Evolutionary conservation across 2,888 invertebrate genomes (phyloP).

Genomic region (Apodemia hepburni): DNA sequence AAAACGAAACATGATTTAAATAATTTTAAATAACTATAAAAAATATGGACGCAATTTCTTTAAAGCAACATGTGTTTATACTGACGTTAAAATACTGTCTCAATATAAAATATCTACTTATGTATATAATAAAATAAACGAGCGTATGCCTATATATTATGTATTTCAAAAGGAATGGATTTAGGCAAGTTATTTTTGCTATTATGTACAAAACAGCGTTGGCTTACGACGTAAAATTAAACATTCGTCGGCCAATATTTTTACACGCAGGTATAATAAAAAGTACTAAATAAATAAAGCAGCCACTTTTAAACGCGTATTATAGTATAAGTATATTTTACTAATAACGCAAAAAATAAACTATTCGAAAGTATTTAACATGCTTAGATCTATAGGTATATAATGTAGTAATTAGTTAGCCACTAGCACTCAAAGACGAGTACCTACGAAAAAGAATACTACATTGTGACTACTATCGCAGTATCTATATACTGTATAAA

Average conservation of each 20-base stretch:
- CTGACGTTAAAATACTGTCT: constrained; percentile 20
- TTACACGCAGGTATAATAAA: constrained; percentile 18
- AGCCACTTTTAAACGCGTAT: constrained; percentile 39
- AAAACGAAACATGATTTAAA: constrained; percentile 1
- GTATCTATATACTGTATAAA: constrained; percentile 44
- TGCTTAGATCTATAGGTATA: constrained; percentile 50
- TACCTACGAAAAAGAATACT: constrained; percentile 5
- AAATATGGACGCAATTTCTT: constrained; percentile 29
- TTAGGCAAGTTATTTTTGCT: not conserved
- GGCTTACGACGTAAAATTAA: not conserved
- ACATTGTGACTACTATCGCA: constrained; percentile 21
- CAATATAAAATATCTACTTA: constrained; percentile 6
- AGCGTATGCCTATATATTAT: constrained; percentile 9
- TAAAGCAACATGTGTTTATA: constrained; percentile 32
- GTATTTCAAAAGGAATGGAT: constrained; percentile 5
- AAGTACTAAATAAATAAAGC: constrained; percentile 38
- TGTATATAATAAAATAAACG: not conserved
- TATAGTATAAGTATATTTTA: constrained; percentile 46
- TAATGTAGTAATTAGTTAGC: not conserved
- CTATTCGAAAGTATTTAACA: constrained; percentile 73
- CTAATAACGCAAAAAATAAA: constrained; percentile 67
- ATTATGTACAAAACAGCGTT: not conserved
- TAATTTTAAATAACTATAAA: constrained; percentile 28
- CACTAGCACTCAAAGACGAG: constrained; percentile 7
- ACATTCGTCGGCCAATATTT: not conserved